Percentiles rank a stretch among this genome's conserved stretches.
Conservation (phyloP, 2,888 invertebrate genomes). For the Thumatha senex region DNA sequence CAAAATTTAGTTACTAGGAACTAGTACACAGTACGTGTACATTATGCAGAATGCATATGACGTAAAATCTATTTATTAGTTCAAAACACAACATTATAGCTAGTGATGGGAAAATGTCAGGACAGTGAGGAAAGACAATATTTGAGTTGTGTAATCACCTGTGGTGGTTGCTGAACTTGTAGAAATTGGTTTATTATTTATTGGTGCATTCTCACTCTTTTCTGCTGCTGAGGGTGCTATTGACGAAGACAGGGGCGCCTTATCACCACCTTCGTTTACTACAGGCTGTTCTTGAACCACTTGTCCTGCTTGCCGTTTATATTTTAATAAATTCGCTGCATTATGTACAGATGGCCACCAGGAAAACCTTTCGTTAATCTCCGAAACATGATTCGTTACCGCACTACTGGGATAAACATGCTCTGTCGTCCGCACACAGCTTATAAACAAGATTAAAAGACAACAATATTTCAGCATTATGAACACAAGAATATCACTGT, state of each 20-base stretch:
- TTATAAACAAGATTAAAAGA: constrained; percentile 53
- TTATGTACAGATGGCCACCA: constrained; percentile 65
- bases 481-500: constrained; percentile 20
- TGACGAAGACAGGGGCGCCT: constrained; percentile 1
- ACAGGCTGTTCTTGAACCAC: not conserved
- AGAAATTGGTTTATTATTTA: not conserved
- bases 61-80: too few species aligned
- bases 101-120: not conserved
- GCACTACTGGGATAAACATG: constrained; percentile 35
- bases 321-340: constrained; percentile 36
- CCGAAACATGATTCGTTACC: constrained; percentile 28
- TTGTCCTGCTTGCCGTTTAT: constrained; percentile 39
- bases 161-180: not conserved
- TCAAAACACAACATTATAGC: too few species aligned
- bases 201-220: not conserved
- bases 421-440: constrained; percentile 49
- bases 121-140: not conserved
- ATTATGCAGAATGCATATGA: too few species aligned
- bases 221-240: not conserved
- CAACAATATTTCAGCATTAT: constrained; percentile 54
- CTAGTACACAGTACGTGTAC: too few species aligned
- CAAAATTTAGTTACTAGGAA: too few species aligned
- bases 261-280: constrained; percentile 28
- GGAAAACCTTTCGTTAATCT: constrained; percentile 49
- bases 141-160: constrained; percentile 1